Base-by-base conservation (phyloP, 2,113 vertebrate species). In the Lepus timidus region DNA sequence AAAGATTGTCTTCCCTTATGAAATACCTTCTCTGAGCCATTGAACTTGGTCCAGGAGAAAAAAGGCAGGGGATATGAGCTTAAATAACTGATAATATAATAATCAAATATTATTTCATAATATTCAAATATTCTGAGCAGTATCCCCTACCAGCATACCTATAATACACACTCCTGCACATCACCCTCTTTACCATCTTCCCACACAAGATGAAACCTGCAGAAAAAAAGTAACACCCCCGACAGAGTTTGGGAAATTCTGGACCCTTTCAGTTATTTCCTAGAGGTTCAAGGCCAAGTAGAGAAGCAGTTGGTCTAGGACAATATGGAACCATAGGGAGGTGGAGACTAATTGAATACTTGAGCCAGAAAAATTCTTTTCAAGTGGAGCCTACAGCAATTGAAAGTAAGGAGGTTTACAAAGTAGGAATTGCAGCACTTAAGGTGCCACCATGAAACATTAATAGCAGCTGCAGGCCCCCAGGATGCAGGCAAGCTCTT, bases 1-100 rank as follows among this genome's bases (percentile, higher is more conserved):
- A 58, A 96, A 97, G 89, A 92, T 80, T 39, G 36, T 85, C 52
- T 88, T 96, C 58, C 91, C 39, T 93, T 78, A 33, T 78, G 68
- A 94, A 96, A 74, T 64, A 90, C 62, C 92, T 87, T 93, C 68
- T 93, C 23, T 67, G 87, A 76, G 81, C 85, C 14, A 65, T 74
- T 70, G 67, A 78, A 92, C 13, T 93, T 92, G 68, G 90, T 62
- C 87, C 87, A 90, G 74, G 78, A 19, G 0, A 19, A n/a, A 55
- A 68, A 93, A 85, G 67, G 55, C 52, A 19, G 44, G 27, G 36
- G 94, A 91, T 31, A 79, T n/a, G 84, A 94, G 36, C 33, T 96
- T 81, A 73, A 84, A 74, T 68, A 58, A 68, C 27, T 70, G 75
- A 76, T 44, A 58, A 58, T 58, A 58, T 58, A 58, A 58, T 58